Percentiles rank a stretch among this genome's conserved stretches.
Conservation (phyloP, 2,113 vertebrate genomes). For the Callopanchax toddi region DNA sequence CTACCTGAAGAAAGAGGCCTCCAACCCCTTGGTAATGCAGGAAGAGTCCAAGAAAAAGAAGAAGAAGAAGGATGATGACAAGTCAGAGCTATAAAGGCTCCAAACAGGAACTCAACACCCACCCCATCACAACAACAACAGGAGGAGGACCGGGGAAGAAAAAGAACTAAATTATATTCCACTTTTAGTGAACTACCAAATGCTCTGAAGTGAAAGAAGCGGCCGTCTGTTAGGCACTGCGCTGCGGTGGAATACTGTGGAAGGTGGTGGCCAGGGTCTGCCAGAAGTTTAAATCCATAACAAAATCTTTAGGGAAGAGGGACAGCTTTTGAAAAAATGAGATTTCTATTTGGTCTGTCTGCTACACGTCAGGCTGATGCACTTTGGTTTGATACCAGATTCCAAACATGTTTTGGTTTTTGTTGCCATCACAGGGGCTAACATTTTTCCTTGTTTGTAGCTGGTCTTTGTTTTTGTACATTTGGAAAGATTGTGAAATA, state of each 20-base stretch:
- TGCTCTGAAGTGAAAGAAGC: conserved; percentile 71
- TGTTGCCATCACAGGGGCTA: conserved; percentile 53
- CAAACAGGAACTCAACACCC: conserved; percentile 32
- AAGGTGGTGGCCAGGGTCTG: conserved; percentile 68
- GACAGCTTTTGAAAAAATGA: conserved; percentile 62
- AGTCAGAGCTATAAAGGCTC: conserved; percentile 75
- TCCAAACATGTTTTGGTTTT: conserved; percentile 53
- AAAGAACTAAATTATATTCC: conserved; percentile 79
- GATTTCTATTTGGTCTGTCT: conserved; percentile 67
- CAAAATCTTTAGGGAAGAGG: conserved; percentile 59
- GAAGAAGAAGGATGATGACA: conserved; percentile 66
- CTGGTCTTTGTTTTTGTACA: conserved; percentile 80
- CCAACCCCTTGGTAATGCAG: conserved; percentile 83
- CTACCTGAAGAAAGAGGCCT: conserved; percentile 93
- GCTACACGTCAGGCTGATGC: conserved; percentile 70
- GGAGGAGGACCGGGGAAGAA: conserved; percentile 51
- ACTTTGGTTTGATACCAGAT: conserved; percentile 75
- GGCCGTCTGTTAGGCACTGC: conserved; percentile 61
- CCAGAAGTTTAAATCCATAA: conserved; percentile 56
- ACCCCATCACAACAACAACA: conserved; percentile 19
- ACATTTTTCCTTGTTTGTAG: conserved; percentile 56
- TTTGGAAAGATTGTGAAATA: conserved; percentile 84
- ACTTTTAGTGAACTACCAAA: conserved; percentile 77
- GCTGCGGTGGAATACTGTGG: conserved; percentile 70
- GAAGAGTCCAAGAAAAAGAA: conserved; percentile 95